Base-by-base conservation (phyloP, 2,888 invertebrate species). In the Andrena dorsata region DNA sequence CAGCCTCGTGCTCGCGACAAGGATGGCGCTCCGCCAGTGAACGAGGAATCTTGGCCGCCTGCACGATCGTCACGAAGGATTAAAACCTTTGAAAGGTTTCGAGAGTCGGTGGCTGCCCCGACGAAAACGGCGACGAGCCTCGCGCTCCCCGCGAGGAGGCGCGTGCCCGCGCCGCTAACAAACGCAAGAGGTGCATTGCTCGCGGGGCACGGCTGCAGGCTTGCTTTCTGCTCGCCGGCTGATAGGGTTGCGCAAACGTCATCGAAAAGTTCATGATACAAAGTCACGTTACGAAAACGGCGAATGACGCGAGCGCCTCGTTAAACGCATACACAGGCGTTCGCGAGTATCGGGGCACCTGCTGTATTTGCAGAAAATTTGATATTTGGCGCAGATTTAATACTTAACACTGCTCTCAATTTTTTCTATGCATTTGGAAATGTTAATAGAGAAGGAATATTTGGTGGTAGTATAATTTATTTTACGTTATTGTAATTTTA, bases 261-360 rank as follows among this genome's bases (percentile, higher is more conserved):
- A 90, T 92, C 90, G 91, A 93, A 93, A 93, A 93, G 93, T 93
- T 93, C 93, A 93, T 93, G 93, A 93, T 93, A 93, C 93, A 93
- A 93, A 93, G 93, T 93, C 93, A 93, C 89, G 92, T 88, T 88
- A 88, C 88, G 89, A 88, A 88, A 88, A 88, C 81, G 88, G 82
- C 86, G 89, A 86, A 80, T 86, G 89, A 84, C 85, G 86, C 82
- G 74, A 78, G 30, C 80, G 73, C 51, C 80, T 79, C 70, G 83
- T 78, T 83, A 72, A 72, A 80, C 65, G 41, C 41, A 41, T 13
- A 41, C 41, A 41, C 4, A 4, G 5, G 41, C 41, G 41, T 41
- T 16, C 41, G 13, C 1, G 41, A 41, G 41, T 16, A 41, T 41
- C 16, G 13, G 41, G 16, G 4, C 41, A 41, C 41, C 41, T 16